Conservation (phyloP, 2,888 invertebrate species). For the Drosophila niveifrons region DNA sequence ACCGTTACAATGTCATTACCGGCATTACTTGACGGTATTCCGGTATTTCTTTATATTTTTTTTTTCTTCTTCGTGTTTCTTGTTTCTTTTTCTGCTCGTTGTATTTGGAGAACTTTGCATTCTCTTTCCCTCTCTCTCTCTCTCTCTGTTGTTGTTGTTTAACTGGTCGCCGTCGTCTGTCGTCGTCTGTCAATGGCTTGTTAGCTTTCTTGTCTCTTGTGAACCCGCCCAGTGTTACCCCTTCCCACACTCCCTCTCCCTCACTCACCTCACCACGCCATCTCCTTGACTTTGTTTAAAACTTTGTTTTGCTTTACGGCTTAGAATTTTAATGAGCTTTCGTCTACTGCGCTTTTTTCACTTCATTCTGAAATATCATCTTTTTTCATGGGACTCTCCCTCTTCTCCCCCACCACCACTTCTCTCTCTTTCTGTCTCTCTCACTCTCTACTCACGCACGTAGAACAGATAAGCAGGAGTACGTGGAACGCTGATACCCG, state of each 20-base stretch:
- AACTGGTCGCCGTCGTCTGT: slow-evolving; percentile 48
- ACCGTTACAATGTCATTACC: slow-evolving; percentile 82
- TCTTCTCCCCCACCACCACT: slow-evolving; percentile 15
- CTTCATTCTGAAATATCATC: slow-evolving; percentile 78
- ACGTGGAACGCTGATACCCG: slow-evolving; percentile 6
- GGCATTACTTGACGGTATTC: slow-evolving; percentile 73
- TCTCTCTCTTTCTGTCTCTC: not conserved
- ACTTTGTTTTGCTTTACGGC: slow-evolving; percentile 79
- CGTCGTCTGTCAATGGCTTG: slow-evolving; percentile 73
- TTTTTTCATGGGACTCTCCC: slow-evolving; percentile 45
- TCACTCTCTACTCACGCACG: slow-evolving; percentile 14
- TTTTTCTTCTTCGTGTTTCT: slow-evolving; percentile 7
- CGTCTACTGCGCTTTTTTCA: slow-evolving; percentile 58
- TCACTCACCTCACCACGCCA: not conserved
- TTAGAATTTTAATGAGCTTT: slow-evolving; percentile 82
- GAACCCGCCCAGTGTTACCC: slow-evolving; percentile 8
- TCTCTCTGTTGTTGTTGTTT: slow-evolving; percentile 27
- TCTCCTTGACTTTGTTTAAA: slow-evolving; percentile 70
- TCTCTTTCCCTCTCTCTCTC: not conserved
- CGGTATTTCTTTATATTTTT: slow-evolving; percentile 28
- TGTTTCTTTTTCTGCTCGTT: slow-evolving; percentile 2
- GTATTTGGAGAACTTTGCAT: slow-evolving; percentile 1
- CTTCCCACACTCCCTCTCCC: not conserved
- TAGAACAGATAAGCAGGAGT: slow-evolving; percentile 9
- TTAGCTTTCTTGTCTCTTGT: slow-evolving; percentile 68